Evolutionary conservation across 2,797 vertebrate genomes (phyloP).

Genomic region (Geotria australis): DNA sequence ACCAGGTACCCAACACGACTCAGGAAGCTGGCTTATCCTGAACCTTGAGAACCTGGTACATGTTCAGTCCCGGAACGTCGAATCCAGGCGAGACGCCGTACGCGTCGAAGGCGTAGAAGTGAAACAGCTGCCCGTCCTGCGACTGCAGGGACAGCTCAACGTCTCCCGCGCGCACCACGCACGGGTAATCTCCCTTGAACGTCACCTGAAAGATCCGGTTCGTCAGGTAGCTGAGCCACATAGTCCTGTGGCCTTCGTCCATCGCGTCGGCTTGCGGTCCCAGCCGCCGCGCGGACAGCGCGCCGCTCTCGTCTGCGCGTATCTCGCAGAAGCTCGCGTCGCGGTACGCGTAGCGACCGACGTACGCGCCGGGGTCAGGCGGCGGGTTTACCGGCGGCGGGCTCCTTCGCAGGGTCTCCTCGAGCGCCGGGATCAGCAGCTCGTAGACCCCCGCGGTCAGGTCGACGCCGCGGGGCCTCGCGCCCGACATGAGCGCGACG

Average conservation of each 20-base stretch:
- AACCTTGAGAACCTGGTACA: slow-evolving; percentile 6
- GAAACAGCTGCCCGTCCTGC: slow-evolving; percentile 61
- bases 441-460: slow-evolving; percentile 27
- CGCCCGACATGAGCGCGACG: slow-evolving; percentile 51
- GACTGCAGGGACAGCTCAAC: slow-evolving; percentile 56
- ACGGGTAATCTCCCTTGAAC: slow-evolving; percentile 67
- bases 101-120: slow-evolving; percentile 40
- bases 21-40: too few relatives aligned
- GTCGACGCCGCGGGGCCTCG: slow-evolving; percentile 30
- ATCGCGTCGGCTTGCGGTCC: slow-evolving; percentile 60
- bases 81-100: slow-evolving; percentile 53
- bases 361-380: slow-evolving; percentile 28
- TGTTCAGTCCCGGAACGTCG: slow-evolving; percentile 64
- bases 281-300: slow-evolving; percentile 63
- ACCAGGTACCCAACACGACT: too few relatives aligned
- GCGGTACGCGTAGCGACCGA: slow-evolving; percentile 52
- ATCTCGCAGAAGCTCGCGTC: slow-evolving; percentile 78
- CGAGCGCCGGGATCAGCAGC: slow-evolving; percentile 46
- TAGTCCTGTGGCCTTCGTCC: slow-evolving; percentile 44
- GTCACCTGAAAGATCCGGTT: slow-evolving; percentile 54
- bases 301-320: slow-evolving; percentile 23
- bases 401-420: slow-evolving; percentile 39
- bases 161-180: slow-evolving; percentile 34
- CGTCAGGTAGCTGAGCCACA: slow-evolving; percentile 46
- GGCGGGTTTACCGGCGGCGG: slow-evolving; percentile 21